Evolutionary conservation across 2,113 vertebrate species (phyloP).

Genomic region (Cyanoderma ruficeps): DNA sequence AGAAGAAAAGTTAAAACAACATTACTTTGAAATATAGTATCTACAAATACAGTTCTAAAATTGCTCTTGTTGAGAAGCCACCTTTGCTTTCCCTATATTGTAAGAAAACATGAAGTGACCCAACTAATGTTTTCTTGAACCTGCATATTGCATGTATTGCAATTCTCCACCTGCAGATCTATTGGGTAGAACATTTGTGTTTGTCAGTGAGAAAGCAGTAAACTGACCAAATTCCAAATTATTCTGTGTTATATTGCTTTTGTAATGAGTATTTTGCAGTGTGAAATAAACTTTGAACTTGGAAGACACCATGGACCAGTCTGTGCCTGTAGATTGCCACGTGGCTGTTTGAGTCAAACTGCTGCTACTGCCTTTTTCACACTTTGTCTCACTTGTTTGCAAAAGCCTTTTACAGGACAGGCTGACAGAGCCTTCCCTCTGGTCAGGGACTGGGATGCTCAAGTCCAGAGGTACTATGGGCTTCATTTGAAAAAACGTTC

Average conservation of each 20-base stretch:
- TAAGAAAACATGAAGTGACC: not conserved
- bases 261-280: conserved; percentile 11
- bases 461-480: not conserved
- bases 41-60: not conserved
- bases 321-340: not conserved
- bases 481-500: not conserved
- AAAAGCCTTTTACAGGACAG: not conserved
- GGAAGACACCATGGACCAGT: not conserved
- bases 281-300: conserved; percentile 52
- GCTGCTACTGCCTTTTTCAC: not conserved
- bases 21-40: not conserved
- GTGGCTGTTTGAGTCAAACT: not conserved
- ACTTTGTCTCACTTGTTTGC: not conserved
- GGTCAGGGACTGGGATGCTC: not conserved
- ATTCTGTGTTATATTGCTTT: not conserved
- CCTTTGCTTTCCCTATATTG: not conserved
- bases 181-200: not conserved
- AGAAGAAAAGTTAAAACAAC: not conserved
- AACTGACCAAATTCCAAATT: not conserved
- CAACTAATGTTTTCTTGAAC: not conserved
- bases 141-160: not conserved
- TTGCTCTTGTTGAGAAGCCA: not conserved
- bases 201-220: not conserved
- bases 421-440: not conserved
- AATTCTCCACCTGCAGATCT: not conserved